Evolutionary conservation across 2,888 invertebrate genomes (phyloP).

Genomic region (Cataglyphis rosenhaueri): DNA sequence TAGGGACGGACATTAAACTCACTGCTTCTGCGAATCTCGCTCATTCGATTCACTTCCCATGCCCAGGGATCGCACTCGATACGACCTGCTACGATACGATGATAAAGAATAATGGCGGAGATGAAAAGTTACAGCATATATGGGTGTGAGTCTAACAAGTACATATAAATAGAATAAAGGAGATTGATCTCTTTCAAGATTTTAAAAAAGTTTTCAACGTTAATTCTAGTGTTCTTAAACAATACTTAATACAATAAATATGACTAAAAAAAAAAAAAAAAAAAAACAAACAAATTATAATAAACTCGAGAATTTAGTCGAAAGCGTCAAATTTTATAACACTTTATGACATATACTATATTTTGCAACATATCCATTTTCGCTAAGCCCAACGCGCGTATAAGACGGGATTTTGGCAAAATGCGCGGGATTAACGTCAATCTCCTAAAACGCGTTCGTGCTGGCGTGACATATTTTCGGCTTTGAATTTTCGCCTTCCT

Average conservation of each 20-base stretch:
- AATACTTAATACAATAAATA: neutral
- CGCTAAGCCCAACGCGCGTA: slow-evolving; percentile 9
- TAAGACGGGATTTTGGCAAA: slow-evolving; percentile 31
- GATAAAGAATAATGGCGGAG: slow-evolving; percentile 43
- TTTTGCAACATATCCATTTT: slow-evolving; percentile 3
- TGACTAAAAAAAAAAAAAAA: neutral
- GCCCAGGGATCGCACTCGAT: slow-evolving; percentile 36
- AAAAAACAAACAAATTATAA: neutral
- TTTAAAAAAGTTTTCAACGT: neutral
- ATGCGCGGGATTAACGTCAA: slow-evolving; percentile 61
- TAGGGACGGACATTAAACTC: slow-evolving; percentile 80
- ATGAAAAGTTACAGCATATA: neutral
- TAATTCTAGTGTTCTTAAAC: neutral
- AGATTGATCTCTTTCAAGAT: slow-evolving; percentile 4
- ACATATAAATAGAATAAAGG: slow-evolving; percentile 4
- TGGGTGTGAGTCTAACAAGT: neutral
- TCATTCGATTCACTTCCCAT: slow-evolving; percentile 25
- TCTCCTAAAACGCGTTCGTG: slow-evolving; percentile 68
- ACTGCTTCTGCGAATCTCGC: slow-evolving; percentile 45
- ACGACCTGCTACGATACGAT: slow-evolving; percentile 45
- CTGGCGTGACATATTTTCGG: slow-evolving; percentile 67
- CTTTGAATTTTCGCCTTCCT: slow-evolving; percentile 66
- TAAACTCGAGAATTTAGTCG: neutral
- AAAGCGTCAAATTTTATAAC: neutral
- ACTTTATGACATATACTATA: neutral